Base-by-base conservation (phyloP, 1,140 invertebrate species). In the Drosophila littoralis region DNA sequence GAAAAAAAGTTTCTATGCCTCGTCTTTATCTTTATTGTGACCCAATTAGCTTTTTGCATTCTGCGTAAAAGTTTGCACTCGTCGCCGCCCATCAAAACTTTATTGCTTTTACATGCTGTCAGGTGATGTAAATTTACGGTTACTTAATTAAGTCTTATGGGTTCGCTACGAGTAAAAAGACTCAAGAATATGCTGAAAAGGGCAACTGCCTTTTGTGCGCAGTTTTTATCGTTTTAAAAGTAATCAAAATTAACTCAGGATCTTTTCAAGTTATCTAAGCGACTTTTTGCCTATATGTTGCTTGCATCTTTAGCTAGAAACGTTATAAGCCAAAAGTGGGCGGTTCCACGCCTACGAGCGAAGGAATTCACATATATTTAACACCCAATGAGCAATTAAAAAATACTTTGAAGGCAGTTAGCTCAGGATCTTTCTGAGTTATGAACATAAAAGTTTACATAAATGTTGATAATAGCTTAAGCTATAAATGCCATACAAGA, bases 131-230 rank as follows among this genome's bases (percentile, higher is more conserved):
- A 83, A 75, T 75, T 83, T 61, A 77, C 61, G 64, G 57, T 67
- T 85, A 58, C 75, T 66, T 85, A 84, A 84, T 81, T 81, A 81
- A 67, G 74, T 80, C 85, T 75, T 66, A 73, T 45, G 45, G 13
- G 57, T 35, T n/a, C 36, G 15, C 28, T 10, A 46, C 15, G 7
- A 42, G 35, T 2, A 38, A n/a, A 63, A 10, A 22, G 8, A 12
- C 22, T n/a, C 2, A 17, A 50, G 42, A 13, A 32, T 28, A 32
- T 38, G 33, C n/a, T 54, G 43, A 43, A 43, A 17, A 59, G 13
- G 35, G 13, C 22, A 28, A 5, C 22, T 28, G 22, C 3, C 22
- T 28, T 28, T 5, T 28, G 4, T 28, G 22, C 3, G 12, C 12
- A 6, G 5, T 46, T 35, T 48, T 61, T 40, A 58, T 58, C 40